Evolutionary conservation across 2,113 vertebrate genomes (phyloP).

Genomic region (Amblyornis subalaris): DNA sequence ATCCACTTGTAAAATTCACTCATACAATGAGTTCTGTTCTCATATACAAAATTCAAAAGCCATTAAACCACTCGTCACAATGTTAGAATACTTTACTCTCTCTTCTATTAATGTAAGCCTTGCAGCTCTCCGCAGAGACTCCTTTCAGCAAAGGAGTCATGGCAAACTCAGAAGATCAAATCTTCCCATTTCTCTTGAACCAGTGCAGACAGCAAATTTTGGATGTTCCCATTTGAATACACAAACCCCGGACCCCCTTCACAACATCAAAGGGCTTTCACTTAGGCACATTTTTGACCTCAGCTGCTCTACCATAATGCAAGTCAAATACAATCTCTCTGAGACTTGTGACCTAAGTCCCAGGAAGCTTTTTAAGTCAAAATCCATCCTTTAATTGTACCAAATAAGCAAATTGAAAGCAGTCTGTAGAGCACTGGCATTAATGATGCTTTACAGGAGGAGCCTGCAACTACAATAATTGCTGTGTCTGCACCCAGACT

Average conservation of each 20-base stretch:
- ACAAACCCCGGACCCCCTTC: not conserved
- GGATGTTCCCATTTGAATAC: not conserved
- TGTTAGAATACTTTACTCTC: not conserved
- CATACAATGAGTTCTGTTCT: not conserved
- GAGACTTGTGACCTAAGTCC: not conserved
- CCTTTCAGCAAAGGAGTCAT: not conserved
- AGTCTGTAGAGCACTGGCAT: not conserved
- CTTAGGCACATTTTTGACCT: not conserved
- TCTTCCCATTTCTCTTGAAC: not conserved
- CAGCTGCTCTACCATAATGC: not conserved
- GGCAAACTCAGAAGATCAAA: not conserved
- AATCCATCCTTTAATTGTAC: not conserved
- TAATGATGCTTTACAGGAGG: not conserved
- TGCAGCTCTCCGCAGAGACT: not conserved
- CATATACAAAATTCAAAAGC: not conserved
- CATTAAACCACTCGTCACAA: not conserved
- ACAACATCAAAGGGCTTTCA: conserved; percentile 1
- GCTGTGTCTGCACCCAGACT: not conserved
- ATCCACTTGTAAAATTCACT: not conserved
- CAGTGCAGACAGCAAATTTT: not conserved
- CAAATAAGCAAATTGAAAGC: conserved; percentile 8
- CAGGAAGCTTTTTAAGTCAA: not conserved
- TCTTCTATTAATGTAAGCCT: not conserved
- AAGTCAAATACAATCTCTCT: not conserved
- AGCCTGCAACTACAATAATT: not conserved